Percentiles rank a stretch among this genome's conserved stretches.
Evolutionary conservation across 2,797 vertebrate species (phyloP).

Genomic region (Melanotaenia pygmaea): DNA sequence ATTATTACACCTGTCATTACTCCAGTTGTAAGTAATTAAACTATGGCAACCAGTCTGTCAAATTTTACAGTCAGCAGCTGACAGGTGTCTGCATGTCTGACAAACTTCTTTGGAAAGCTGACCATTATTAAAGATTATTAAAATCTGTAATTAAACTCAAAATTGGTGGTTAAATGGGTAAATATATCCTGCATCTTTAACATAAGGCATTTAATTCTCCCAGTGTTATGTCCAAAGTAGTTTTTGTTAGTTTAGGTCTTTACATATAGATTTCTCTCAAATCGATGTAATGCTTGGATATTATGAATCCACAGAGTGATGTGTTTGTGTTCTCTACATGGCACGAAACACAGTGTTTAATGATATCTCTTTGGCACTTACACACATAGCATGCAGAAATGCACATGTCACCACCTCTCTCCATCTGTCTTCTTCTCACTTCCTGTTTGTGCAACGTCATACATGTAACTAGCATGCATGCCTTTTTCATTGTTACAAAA

Average conservation of each 20-base stretch:
- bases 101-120: background rate
- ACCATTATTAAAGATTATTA: background rate
- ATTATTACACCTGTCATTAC: background rate
- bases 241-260: too few relatives aligned
- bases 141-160: background rate
- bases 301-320: background rate
- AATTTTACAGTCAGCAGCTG: background rate
- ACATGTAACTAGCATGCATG: background rate
- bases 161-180: too few relatives aligned
- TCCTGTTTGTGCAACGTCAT: conserved; percentile 37
- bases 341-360: conserved; percentile 30
- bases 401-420: conserved; percentile 13
- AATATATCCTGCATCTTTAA: background rate
- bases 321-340: background rate
- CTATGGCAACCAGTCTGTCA: background rate
- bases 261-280: background rate
- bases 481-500: conserved; percentile 9
- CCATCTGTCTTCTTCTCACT: conserved; percentile 43
- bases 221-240: background rate
- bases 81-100: background rate
- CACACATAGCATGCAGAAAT: conserved; percentile 10
- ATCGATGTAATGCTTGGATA: background rate
- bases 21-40: conserved; percentile 11
- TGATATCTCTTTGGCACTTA: conserved; percentile 30
- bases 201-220: background rate